Evolutionary conservation across 2,113 vertebrate genomes (phyloP), one percentile per base, ranked within the genome.

Genomic region (Lycaon pictus): DNA sequence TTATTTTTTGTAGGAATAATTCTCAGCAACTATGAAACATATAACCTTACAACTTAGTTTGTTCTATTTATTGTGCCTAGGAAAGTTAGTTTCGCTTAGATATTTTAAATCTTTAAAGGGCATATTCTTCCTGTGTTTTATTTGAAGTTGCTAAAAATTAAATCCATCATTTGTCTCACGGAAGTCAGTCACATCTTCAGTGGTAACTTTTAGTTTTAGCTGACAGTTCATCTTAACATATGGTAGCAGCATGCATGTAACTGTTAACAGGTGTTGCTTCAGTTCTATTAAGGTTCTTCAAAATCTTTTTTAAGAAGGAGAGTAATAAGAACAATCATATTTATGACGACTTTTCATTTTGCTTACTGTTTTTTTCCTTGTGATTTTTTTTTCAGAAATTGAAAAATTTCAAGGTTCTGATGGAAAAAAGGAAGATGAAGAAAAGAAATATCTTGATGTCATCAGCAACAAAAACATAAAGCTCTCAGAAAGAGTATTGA

Each of bases 381-480:
- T 13, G 3, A 6, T n/a, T 96, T 84, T 90, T 93, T 19, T 97
- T 98, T 85, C 99, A 99, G 99, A 99, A 99, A 99, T 99, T 97
- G 99, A 99, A 98, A 99, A 99, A 98, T 99, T 99, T 97, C 99
- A 99, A 94, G 99, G 99, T 23, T 99, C 99, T 19, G 99, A 99
- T 98, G 98, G 98, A 96, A 99, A 99, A 98, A 99, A 99, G 94
- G 99, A 99, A 97, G 99, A 99, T 32, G 99, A 99, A 97, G 99
- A 99, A 97, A 99, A 99, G 98, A 99, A 99, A 95, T 99, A 99
- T 67, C 99, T 99, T 94, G 99, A 99, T 98, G 99, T 99, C 97
- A 99, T 99, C 99, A 99, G 99, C 99, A 99, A 99, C 99, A 99
- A 99, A 99, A 99, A 99, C 97, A 99, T 99, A 98, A 99, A 99